A percentile compares a stretch with the other conserved stretches of the same genome.
These are phyloP conservation scores for Opisthograptis luteolata DNA, from an alignment of 2,888 invertebrate species.

Conservation along the genomic window DNA sequence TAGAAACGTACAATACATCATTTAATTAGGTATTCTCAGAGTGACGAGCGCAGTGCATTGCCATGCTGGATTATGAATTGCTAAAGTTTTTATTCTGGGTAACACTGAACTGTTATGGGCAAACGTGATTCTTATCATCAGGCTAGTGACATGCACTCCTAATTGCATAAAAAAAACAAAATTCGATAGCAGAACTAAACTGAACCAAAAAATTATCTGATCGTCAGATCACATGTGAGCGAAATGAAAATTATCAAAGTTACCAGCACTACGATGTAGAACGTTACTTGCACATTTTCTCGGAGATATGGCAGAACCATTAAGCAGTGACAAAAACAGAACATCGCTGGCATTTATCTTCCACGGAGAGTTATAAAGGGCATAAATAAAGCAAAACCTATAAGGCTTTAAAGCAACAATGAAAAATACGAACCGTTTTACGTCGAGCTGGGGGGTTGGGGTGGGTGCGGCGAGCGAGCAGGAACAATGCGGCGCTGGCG, in stretches of 20 bases:
- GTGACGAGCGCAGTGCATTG: too few species aligned
- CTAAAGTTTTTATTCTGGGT: too few species aligned
- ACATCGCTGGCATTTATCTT: conserved; percentile 75
- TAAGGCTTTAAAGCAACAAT: conserved; percentile 83
- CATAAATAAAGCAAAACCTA: conserved; percentile 83
- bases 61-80: too few species aligned
- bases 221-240: too few species aligned
- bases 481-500: conserved; percentile 74
- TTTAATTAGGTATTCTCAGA: too few species aligned
- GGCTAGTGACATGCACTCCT: too few species aligned
- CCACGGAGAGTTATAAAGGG: conserved; percentile 75
- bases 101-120: too few species aligned
- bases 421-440: conserved; percentile 84
- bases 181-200: too few species aligned
- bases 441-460: conserved; percentile 58
- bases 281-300: conserved; percentile 24
- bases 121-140: too few species aligned
- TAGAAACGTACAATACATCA: too few species aligned
- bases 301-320: conserved; percentile 50
- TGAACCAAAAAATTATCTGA: too few species aligned
- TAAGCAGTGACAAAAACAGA: conserved; percentile 70
- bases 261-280: conserved; percentile 12
- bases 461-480: conserved; percentile 55
- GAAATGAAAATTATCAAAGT: conserved; percentile 11
- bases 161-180: too few species aligned